Conservation (phyloP, 92 coral and sea anemone species). For the Zoanthus gigantus region DNA sequence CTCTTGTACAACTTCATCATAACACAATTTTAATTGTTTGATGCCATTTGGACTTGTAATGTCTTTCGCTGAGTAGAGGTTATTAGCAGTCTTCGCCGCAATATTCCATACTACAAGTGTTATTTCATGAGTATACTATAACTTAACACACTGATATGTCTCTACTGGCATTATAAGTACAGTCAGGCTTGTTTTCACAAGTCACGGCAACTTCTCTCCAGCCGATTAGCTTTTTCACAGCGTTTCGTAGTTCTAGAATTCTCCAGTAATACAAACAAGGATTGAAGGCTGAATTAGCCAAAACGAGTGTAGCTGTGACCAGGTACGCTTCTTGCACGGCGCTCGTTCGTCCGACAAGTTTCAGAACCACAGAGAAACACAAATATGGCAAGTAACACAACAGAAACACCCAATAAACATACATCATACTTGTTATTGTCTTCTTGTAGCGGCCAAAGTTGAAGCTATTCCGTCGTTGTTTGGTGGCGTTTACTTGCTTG, state of each 20-base stretch:
- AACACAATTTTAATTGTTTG: too few species aligned
- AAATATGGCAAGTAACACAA: slow-evolving; percentile 70
- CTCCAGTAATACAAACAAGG: slow-evolving; percentile 50
- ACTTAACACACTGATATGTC: not conserved
- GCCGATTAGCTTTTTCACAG: slow-evolving; percentile 16
- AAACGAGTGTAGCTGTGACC: slow-evolving; percentile 36
- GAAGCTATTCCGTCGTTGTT: slow-evolving; percentile 28
- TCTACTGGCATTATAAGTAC: not conserved
- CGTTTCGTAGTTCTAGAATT: slow-evolving; percentile 29
- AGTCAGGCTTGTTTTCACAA: not conserved
- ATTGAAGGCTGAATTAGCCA: slow-evolving; percentile 23
- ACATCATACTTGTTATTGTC: slow-evolving; percentile 67
- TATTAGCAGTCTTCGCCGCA: too few species aligned
- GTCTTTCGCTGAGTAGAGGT: too few species aligned
- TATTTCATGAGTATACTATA: not conserved
- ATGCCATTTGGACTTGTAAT: too few species aligned
- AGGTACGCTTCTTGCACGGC: slow-evolving; percentile 32
- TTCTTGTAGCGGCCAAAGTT: slow-evolving; percentile 68
- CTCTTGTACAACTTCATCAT: too few species aligned
- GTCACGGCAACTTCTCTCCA: not conserved
- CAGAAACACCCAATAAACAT: slow-evolving; percentile 64
- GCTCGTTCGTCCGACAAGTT: slow-evolving; percentile 34
- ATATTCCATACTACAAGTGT: too few species aligned
- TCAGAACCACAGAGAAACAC: slow-evolving; percentile 53
- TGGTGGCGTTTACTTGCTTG: slow-evolving; percentile 16